These are phyloP conservation scores for Eurytoma adleriae DNA, from an alignment of 2,888 invertebrate species.

Conservation along the genomic window DNA sequence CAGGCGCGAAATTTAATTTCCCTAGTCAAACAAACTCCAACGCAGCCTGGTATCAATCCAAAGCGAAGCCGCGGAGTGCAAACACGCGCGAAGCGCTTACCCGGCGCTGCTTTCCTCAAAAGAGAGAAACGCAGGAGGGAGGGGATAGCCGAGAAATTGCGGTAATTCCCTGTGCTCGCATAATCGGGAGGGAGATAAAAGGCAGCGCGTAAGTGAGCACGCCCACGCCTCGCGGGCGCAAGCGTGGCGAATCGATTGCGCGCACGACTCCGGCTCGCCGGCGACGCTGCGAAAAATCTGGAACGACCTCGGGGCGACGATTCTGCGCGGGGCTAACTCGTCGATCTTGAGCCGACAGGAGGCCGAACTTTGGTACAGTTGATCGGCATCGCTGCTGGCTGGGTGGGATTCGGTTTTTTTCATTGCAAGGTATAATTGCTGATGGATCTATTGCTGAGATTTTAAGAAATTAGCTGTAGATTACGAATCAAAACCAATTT, in stretches of 20 bases:
- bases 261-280: background rate
- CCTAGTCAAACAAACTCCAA: background rate
- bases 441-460: too few relatives aligned
- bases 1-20: background rate
- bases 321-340: too few relatives aligned
- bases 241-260: conserved; percentile 33
- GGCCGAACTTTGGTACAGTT: too few relatives aligned
- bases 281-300: too few relatives aligned
- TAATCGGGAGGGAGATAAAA: conserved; percentile 49
- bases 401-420: background rate
- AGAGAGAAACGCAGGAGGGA: background rate
- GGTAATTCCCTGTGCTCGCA: conserved; percentile 38
- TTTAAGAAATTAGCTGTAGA: too few relatives aligned
- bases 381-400: background rate
- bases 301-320: too few relatives aligned
- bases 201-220: conserved; percentile 35
- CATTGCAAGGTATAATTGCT: too few relatives aligned
- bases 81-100: background rate
- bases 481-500: too few relatives aligned
- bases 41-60: background rate
- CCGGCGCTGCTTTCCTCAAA: background rate
- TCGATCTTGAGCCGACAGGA: too few relatives aligned
- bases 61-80: background rate
- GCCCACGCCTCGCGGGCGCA: conserved; percentile 40
- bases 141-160: conserved; percentile 19